Evolutionary conservation across 2,888 invertebrate species (phyloP).

Genomic region (Crematogaster levior): DNA sequence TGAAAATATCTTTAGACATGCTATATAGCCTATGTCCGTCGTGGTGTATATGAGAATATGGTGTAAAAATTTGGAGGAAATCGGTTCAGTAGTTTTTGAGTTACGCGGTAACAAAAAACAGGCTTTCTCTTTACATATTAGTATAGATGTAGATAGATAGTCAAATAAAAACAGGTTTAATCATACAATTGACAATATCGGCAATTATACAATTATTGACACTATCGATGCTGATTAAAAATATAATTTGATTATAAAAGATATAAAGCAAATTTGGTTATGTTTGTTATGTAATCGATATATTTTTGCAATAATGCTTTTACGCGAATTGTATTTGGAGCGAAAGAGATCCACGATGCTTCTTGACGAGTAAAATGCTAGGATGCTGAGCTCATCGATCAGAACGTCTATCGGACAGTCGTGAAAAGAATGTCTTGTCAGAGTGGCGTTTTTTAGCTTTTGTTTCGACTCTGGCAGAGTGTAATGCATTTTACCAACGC

Average conservation of each 20-base stretch:
- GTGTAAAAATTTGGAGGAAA: too few species aligned
- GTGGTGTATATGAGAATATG: too few species aligned
- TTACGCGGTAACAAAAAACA: too few species aligned
- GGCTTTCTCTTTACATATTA: too few species aligned
- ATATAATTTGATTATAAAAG: not conserved
- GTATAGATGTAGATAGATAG: too few species aligned
- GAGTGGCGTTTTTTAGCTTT: not conserved
- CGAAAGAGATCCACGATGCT: not conserved
- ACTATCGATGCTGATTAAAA: not conserved
- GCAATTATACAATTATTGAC: too few species aligned
- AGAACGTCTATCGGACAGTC: not conserved
- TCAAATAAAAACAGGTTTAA: constrained; percentile 7
- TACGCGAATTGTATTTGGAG: not conserved
- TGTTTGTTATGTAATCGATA: not conserved
- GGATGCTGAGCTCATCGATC: not conserved
- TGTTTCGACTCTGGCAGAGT: not conserved
- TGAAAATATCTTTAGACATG: too few species aligned
- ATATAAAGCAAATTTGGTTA: not conserved
- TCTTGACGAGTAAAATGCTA: constrained; percentile 2
- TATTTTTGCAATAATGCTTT: not conserved
- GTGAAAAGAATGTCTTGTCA: constrained; percentile 5
- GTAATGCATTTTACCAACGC: constrained; percentile 13
- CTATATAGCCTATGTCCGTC: too few species aligned
- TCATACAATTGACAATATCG: not conserved
- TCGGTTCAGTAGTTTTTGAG: too few species aligned